Percentiles rank a stretch among this genome's conserved stretches.
Conservation (phyloP, 2,888 invertebrate genomes). For the Mythimna albipuncta region DNA sequence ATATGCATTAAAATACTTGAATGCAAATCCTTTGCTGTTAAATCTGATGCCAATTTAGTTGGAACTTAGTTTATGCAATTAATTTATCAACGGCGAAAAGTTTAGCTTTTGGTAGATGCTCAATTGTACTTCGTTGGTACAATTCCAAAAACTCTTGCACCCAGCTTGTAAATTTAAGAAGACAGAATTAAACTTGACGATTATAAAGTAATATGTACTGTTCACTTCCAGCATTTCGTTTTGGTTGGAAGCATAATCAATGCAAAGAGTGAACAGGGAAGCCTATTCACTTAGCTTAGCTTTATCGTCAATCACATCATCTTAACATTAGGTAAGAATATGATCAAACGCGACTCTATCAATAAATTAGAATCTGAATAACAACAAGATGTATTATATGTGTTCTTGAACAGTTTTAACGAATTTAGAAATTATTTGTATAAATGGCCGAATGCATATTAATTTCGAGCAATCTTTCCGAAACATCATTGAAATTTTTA, state of each 20-base stretch:
- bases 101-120: neutral
- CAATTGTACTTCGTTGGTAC: conserved; percentile 11
- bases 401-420: too few relatives aligned
- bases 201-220: neutral
- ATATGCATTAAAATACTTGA: conserved; percentile 22
- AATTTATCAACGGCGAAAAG: neutral
- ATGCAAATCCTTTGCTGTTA: conserved; percentile 21
- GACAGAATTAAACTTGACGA: neutral
- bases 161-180: neutral
- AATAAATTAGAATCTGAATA: neutral
- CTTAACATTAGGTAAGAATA: neutral
- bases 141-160: conserved; percentile 7
- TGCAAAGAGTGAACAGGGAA: neutral
- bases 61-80: conserved; percentile 1
- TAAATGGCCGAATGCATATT: too few relatives aligned
- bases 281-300: too few relatives aligned
- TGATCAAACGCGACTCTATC: neutral
- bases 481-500: too few relatives aligned
- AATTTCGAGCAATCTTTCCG: too few relatives aligned
- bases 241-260: neutral
- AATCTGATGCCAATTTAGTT: conserved; percentile 14
- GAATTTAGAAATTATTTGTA: too few relatives aligned
- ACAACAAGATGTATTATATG: neutral
- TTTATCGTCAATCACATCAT: neutral
- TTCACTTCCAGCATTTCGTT: neutral